Base-by-base conservation (phyloP, 2,797 vertebrate genomes). In the Coregonus suidteri region DNA sequence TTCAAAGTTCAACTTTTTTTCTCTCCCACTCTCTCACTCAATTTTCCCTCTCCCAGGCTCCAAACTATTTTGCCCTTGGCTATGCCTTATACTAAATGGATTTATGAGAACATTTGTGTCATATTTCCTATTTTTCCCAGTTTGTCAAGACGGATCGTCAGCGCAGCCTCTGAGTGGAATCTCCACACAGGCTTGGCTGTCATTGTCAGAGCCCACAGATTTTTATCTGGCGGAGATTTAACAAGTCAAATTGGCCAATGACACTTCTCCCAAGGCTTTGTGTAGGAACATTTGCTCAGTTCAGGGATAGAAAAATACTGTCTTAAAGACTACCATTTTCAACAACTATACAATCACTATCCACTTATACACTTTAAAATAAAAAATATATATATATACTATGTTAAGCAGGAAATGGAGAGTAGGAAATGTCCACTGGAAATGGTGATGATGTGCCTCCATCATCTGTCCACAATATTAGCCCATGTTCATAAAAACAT, bases 41-140 rank as follows among this genome's bases (percentile, higher is more conserved):
- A 91, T 92, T 92, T 91, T 92, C 88, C 89, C 91, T 92, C 87
- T 88, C 87, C 84, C 81, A 87, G 88, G 88, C 92, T 92, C 86
- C 84, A 93, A 92, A 93, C 91, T 93, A 93, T 89, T 93, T 94
- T 92, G 93, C 93, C 93, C 90, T 90, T 92, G 93, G 93, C 93
- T 90, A 90, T 91, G 92, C 91, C 92, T 93, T 92, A 91, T 89
- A 94, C 91, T 90, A 93, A 93, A 94, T 90, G 92, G 92, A 95
- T 95, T 94, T 93, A 94, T 94, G 93, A 93, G 91, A 92, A 93
- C 92, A 92, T 92, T 93, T 93, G 90, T 94, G 93, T 93, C 91
- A 94, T 93, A 94, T 94, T 94, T 94, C 90, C 91, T 91, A 88
- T 91, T 91, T 79, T 91, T 92, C 86, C 89, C 77, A 84, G 85